These are phyloP conservation scores for Bombyx mandarina DNA, from an alignment of 1,140 invertebrate genomes.

Conservation along the genomic window DNA sequence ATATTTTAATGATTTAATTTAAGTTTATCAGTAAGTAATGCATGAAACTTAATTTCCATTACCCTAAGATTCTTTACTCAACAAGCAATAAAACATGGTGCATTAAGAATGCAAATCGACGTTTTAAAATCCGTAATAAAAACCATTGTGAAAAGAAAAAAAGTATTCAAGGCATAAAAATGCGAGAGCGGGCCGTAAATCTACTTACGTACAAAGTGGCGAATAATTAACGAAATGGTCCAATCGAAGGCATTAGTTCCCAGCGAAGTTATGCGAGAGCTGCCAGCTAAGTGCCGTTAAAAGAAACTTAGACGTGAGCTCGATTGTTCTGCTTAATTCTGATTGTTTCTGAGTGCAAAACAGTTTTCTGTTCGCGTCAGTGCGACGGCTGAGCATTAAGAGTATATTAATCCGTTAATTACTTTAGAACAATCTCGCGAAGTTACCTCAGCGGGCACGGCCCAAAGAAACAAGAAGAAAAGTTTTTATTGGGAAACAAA, in stretches of 20 bases:
- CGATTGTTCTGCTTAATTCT: slow-evolving; percentile 68
- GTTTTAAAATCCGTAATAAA: slow-evolving; percentile 35
- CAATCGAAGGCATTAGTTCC: slow-evolving; percentile 66
- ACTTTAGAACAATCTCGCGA: slow-evolving; percentile 64
- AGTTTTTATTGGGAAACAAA: slow-evolving; percentile 54
- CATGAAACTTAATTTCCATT: too few relatives aligned
- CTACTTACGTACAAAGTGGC: slow-evolving; percentile 68
- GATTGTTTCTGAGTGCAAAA: slow-evolving; percentile 64
- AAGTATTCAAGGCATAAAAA: slow-evolving; percentile 30
- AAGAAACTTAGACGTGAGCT: slow-evolving; percentile 67
- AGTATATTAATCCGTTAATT: slow-evolving; percentile 69
- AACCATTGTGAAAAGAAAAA: slow-evolving; percentile 32
- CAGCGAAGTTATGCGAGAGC: slow-evolving; percentile 60
- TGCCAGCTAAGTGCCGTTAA: slow-evolving; percentile 62
- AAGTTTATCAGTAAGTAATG: too few relatives aligned
- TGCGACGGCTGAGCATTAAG: slow-evolving; percentile 45
- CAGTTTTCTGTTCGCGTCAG: slow-evolving; percentile 55
- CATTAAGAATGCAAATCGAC: slow-evolving; percentile 35
- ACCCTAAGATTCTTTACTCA: neutral
- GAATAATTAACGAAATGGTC: slow-evolving; percentile 70
- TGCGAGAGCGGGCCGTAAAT: slow-evolving; percentile 58
- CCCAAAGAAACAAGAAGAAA: slow-evolving; percentile 36
- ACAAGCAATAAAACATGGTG: slow-evolving; percentile 20
- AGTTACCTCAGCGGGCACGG: slow-evolving; percentile 43
- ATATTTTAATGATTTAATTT: too few relatives aligned